phyloP scores from a whole-genome alignment of 2,113 vertebrate species.

The Malurus elegans region DNA sequence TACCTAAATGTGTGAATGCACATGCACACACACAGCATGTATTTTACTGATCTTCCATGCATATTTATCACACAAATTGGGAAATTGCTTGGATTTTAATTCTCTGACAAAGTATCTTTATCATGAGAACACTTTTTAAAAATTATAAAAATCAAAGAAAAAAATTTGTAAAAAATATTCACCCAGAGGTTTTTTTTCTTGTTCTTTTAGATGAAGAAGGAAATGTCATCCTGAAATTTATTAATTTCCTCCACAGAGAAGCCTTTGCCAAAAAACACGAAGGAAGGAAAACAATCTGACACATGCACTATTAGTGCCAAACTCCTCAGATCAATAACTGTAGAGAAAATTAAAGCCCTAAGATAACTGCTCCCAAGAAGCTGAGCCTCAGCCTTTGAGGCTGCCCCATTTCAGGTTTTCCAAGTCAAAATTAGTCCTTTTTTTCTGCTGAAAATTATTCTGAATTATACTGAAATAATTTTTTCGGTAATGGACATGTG shows the following conservation, averaged over 20 bases:
- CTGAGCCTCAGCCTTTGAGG: neutral
- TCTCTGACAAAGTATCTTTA: neutral
- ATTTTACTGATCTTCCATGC: neutral
- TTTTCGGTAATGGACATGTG: neutral
- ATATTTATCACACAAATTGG: neutral
- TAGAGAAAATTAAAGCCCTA: neutral
- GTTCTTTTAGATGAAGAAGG: neutral
- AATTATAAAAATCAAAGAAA: neutral
- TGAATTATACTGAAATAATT: no score
- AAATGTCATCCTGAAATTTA: constrained; percentile 31
- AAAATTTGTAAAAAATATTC: neutral
- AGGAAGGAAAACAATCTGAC: constrained; percentile 27
- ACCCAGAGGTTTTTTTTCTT: neutral
- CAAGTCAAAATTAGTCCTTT: neutral
- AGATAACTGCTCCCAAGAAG: neutral
- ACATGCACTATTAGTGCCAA: neutral
- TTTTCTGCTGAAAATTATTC: neutral
- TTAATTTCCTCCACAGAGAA: constrained; percentile 1
- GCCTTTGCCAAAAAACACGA: neutral
- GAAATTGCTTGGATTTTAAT: neutral
- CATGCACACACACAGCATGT: neutral
- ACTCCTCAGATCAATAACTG: neutral
- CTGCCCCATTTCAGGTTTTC: neutral
- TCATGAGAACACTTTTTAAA: neutral
- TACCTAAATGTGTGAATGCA: neutral